phyloP scores from a whole-genome alignment of 2,797 vertebrate genomes.

The Toxotes lorentzi region DNA sequence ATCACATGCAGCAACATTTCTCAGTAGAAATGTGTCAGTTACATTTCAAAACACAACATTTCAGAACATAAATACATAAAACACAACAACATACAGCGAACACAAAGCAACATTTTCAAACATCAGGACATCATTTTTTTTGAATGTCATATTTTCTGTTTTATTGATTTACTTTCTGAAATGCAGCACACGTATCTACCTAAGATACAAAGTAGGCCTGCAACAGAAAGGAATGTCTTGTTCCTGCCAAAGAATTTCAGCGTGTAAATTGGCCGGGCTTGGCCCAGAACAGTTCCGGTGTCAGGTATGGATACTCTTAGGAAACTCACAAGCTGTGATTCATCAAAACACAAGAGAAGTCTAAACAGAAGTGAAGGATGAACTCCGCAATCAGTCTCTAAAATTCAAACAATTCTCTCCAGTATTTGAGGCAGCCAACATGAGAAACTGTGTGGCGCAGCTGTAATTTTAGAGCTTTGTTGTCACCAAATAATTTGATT shows the following conservation, averaged over 20 bases:
- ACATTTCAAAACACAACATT: not conserved
- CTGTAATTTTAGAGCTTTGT: not conserved
- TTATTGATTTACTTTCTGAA: not conserved
- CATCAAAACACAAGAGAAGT: constrained; percentile 35
- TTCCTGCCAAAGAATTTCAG: not conserved
- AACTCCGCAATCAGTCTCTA: not conserved
- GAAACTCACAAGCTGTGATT: constrained; percentile 34
- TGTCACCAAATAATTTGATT: not conserved
- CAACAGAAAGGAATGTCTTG: constrained; percentile 18
- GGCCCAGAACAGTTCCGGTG: constrained; percentile 7
- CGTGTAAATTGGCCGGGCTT: not conserved
- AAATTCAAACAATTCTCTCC: not conserved
- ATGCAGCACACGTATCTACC: not conserved
- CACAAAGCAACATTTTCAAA: not conserved
- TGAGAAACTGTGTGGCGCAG: not conserved
- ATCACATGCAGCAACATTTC: not conserved
- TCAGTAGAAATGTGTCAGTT: not conserved
- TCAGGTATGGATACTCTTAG: constrained; percentile 36
- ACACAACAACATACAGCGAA: not conserved
- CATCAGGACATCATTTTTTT: not conserved
- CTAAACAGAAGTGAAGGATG: constrained; percentile 42
- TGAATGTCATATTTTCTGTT: too few relatives aligned
- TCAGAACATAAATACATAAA: not conserved
- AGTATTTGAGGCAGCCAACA: not conserved
- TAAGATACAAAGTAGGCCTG: not conserved